Conservation (phyloP, 2,113 vertebrate species). For the Stomatorhinus ivindoensis region DNA sequence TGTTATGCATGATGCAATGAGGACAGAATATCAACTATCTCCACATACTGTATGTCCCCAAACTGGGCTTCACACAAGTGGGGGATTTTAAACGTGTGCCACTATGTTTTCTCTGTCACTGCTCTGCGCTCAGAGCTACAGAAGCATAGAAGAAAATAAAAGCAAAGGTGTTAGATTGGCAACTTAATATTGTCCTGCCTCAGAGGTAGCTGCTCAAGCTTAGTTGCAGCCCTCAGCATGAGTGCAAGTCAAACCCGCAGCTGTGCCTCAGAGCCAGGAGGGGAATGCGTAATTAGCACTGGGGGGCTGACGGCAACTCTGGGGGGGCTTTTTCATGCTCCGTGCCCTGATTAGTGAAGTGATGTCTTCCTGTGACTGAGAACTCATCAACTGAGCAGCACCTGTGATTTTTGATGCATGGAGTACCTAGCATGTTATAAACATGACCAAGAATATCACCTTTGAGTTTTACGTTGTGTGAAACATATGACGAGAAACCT, state of each 20-base stretch:
- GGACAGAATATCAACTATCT: neutral
- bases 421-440: neutral
- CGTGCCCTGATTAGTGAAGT: slow-evolving; percentile 32
- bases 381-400: slow-evolving; percentile 21
- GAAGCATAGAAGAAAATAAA: slow-evolving; percentile 22
- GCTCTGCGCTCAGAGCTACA: neutral
- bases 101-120: neutral
- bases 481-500: neutral
- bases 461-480: neutral
- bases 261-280: slow-evolving; percentile 30
- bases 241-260: slow-evolving; percentile 39
- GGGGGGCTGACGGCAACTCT: slow-evolving; percentile 13
- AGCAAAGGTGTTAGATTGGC: slow-evolving; percentile 41
- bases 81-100: neutral
- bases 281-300: slow-evolving; percentile 35
- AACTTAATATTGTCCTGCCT: slow-evolving; percentile 41
- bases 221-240: slow-evolving; percentile 35
- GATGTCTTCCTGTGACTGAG: slow-evolving; percentile 20
- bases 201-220: slow-evolving; percentile 37
- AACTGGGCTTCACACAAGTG: neutral
- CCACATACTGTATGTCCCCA: neutral
- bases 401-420: neutral
- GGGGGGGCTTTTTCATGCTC: neutral
- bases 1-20: neutral
- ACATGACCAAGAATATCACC: neutral